phyloP scores from a whole-genome alignment of 2,888 invertebrate species.

The Sphecodes monilicornis region DNA sequence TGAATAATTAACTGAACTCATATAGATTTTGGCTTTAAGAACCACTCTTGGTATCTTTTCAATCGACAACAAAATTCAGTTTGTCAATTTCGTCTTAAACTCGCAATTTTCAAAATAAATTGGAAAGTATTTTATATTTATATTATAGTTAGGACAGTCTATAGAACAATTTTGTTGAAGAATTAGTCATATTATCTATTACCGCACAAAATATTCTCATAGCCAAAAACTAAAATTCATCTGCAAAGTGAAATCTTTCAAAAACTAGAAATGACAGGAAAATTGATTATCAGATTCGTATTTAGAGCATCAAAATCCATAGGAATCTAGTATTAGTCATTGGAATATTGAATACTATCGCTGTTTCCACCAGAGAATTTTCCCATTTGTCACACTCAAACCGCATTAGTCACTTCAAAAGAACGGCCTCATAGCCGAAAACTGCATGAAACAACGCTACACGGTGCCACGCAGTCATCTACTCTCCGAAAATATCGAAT shows the following conservation, averaged over 20 bases:
- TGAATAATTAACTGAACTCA: neutral
- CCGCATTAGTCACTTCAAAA: neutral
- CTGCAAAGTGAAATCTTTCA: neutral
- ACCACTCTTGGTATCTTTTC: neutral
- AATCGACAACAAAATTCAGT: too few species aligned
- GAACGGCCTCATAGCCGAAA: constrained; percentile 7
- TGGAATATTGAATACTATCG: neutral
- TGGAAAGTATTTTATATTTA: neutral
- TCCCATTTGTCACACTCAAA: neutral
- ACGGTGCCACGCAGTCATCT: constrained; percentile 27
- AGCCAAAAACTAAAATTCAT: neutral
- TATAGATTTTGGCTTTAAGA: neutral
- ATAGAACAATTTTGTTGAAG: too few species aligned
- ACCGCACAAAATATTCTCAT: neutral
- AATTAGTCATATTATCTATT: too few species aligned
- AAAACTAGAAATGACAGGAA: neutral
- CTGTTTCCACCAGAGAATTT: neutral
- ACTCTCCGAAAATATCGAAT: neutral
- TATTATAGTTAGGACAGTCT: too few species aligned
- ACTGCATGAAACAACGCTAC: constrained; percentile 37
- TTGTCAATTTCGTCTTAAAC: too few species aligned
- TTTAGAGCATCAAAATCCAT: too few species aligned
- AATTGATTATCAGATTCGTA: too few species aligned
- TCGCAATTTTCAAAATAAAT: neutral
- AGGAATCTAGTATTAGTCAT: neutral